These are phyloP conservation scores for Masticophis lateralis DNA, from an alignment of 2,797 vertebrate species.

Conservation along the genomic window DNA sequence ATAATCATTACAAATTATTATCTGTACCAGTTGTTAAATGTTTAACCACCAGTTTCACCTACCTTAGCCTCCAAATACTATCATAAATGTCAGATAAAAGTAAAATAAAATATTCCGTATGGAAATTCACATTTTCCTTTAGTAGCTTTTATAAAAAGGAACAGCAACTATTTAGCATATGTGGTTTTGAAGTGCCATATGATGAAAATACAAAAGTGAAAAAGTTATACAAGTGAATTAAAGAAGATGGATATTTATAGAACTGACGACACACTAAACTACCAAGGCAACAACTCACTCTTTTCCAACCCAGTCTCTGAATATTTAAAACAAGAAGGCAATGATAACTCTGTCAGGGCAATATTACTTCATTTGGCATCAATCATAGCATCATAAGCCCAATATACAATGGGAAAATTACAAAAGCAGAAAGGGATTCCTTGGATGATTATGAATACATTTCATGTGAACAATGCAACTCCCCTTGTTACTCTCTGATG, in stretches of 20 bases:
- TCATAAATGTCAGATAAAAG: background rate
- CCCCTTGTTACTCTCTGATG: background rate
- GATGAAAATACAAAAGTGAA: conserved; percentile 2
- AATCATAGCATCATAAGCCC: background rate
- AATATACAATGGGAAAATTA: background rate
- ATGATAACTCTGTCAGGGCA: background rate
- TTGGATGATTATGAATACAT: background rate
- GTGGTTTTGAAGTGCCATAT: conserved; percentile 1
- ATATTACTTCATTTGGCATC: background rate
- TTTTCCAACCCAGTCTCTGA: background rate
- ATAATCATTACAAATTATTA: background rate
- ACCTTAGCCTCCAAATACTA: background rate
- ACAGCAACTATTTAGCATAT: rapidly evolving
- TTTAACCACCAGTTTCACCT: background rate
- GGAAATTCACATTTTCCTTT: conserved; percentile 5
- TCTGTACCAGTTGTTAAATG: background rate
- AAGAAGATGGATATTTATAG: rapidly evolving
- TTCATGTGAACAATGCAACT: background rate
- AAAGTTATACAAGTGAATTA: background rate
- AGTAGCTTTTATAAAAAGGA: background rate
- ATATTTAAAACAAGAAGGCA: background rate
- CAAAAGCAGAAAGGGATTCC: background rate
- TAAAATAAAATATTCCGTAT: background rate
- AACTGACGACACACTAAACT: background rate
- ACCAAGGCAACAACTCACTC: background rate